Evolutionary conservation across 2,888 invertebrate genomes (phyloP).

Genomic region (Glaucopsyche alexis): DNA sequence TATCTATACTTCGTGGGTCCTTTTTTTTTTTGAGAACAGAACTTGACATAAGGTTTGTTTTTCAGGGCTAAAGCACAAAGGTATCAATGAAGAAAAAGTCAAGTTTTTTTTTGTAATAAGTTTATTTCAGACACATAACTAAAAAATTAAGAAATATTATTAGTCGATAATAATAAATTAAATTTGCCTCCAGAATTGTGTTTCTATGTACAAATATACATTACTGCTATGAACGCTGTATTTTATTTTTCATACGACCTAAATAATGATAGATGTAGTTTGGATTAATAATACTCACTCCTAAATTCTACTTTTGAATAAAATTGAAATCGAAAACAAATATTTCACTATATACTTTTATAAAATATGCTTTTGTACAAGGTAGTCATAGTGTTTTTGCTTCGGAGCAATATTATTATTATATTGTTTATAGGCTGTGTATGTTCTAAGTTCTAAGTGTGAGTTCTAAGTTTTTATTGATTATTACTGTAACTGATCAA

Average conservation of each 20-base stretch:
- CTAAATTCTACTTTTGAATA: background rate
- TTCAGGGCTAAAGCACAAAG: slow-evolving; percentile 53
- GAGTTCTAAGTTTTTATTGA: background rate
- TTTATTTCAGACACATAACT: slow-evolving; percentile 58
- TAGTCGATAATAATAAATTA: slow-evolving; percentile 60
- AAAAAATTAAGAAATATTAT: slow-evolving; percentile 58
- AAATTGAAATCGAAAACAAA: background rate
- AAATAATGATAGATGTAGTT: background rate
- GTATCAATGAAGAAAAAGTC: slow-evolving; percentile 43
- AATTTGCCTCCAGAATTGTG: slow-evolving; percentile 68
- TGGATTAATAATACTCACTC: background rate
- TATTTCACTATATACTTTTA: background rate
- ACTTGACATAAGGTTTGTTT: slow-evolving; percentile 34
- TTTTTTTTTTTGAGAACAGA: too few species aligned
- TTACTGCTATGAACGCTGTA: slow-evolving; percentile 36
- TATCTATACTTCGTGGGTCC: too few species aligned
- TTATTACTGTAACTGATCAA: background rate
- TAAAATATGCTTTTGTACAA: background rate
- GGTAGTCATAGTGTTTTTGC: background rate
- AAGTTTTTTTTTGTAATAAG: slow-evolving; percentile 47
- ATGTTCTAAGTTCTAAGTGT: background rate
- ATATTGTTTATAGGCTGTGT: background rate
- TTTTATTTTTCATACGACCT: background rate
- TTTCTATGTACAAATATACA: slow-evolving; percentile 74
- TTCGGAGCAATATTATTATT: background rate